These are phyloP conservation scores for Zaprionus lineosus DNA, from an alignment of 2,888 invertebrate species.

Conservation along the genomic window DNA sequence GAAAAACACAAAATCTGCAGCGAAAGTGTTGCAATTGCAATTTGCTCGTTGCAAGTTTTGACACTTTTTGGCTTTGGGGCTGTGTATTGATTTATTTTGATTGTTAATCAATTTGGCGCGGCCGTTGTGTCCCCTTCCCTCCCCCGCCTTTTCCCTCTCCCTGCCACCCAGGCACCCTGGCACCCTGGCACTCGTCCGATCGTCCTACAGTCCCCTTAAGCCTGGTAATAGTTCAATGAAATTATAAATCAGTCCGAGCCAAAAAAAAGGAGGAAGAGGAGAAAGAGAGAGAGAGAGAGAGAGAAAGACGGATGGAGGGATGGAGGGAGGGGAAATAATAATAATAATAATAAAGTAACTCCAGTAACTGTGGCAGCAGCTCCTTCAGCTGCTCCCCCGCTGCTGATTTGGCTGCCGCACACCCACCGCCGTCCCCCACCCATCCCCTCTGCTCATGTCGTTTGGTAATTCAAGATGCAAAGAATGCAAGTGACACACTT, in stretches of 20 bases:
- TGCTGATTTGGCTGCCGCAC: not conserved
- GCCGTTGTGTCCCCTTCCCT: conserved; percentile 26
- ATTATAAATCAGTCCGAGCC: conserved; percentile 67
- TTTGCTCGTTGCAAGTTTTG: conserved; percentile 71
- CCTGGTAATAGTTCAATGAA: conserved; percentile 70
- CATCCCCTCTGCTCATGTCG: conserved; percentile 1
- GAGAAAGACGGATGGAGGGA: too few species aligned
- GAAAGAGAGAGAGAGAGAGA: too few species aligned
- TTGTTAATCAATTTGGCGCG: conserved; percentile 74
- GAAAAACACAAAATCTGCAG: conserved; percentile 71
- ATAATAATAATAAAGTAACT: too few species aligned
- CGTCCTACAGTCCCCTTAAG: not conserved
- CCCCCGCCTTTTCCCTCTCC: conserved; percentile 1
- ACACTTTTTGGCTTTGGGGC: conserved; percentile 71
- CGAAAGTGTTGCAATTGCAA: conserved; percentile 76
- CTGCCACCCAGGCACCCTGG: not conserved
- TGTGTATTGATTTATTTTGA: conserved; percentile 74
- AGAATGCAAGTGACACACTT: conserved; percentile 74
- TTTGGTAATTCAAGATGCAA: conserved; percentile 49
- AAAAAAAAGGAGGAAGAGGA: too few species aligned
- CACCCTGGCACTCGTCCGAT: conserved; percentile 16
- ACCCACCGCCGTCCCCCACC: too few species aligned
- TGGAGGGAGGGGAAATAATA: too few species aligned
- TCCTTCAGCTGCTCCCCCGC: not conserved
- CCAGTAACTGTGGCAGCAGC: not conserved